Evolutionary conservation across 2,797 vertebrate genomes (phyloP), one percentile per base, ranked within the genome.

Genomic region (Trichosurus vulpecula): DNA sequence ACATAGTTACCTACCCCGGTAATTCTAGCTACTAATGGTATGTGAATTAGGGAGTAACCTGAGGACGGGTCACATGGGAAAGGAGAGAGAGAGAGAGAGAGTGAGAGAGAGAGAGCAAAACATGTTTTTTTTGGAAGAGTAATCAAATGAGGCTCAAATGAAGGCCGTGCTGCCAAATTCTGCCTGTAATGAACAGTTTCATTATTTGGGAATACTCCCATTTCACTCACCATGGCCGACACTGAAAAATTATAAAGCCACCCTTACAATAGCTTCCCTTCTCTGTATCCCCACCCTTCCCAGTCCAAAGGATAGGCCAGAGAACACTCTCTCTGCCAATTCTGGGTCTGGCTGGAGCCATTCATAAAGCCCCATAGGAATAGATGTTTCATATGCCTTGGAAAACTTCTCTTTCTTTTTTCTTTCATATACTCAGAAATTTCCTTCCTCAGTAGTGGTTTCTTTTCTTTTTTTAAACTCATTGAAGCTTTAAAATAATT

Each of bases 61-160:
- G 91, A 98, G 97, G 97, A 97, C 95, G 94, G 54, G 96, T 95
- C 97, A 97, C 95, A 95, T 93, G 96, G 96, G 97, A 92, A 98
- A 66, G 74, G 66, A 97, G 95, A 0, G 98, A 97, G 96, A 97
- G 96, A 94, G 96, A 96, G 13, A 98, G 98, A 98, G 61, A 97
- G 95, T 0, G 54, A 97, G 97, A 97, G 98, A 97, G 96, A 97
- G 96, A 93, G 96, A 96, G 16, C 54, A 94, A 94, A 47, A 27
- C 96, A 97, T 98, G 97, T 97, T 98, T 97, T 98, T 97, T 96
- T 97, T 97, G 97, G 97, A 96, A 0, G 12, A 91, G 57, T 90
- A 58, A 1, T 66, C 0, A 55, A 94, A 57, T 57, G 92, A 97
- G 94, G 96, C 96, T 81, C 96, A 89, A 4, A 81, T 10, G 12